A percentile compares a stretch with the other conserved stretches of the same genome.
phyloP scores from a whole-genome alignment of 2,888 invertebrate species.

The Alsophila aescularia region DNA sequence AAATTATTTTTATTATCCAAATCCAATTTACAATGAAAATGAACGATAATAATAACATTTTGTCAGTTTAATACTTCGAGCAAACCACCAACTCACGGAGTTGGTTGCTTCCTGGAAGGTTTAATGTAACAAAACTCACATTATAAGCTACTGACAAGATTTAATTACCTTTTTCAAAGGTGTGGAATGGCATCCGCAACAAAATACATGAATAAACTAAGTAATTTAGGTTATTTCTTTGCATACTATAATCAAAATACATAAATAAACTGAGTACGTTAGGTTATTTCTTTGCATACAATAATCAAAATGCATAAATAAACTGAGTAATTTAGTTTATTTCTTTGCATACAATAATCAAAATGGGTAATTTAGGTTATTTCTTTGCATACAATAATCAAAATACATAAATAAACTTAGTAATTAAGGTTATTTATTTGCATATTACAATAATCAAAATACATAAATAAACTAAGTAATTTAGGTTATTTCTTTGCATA shows the following conservation, averaged over 20 bases:
- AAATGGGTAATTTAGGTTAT: too few species aligned
- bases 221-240: slow-evolving; percentile 42
- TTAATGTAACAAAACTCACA: slow-evolving; percentile 61
- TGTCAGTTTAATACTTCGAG: slow-evolving; percentile 63
- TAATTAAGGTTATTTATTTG: too few species aligned
- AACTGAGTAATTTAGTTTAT: slow-evolving; percentile 49
- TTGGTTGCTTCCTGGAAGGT: too few species aligned
- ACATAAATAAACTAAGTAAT: slow-evolving; percentile 48
- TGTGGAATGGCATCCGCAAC: slow-evolving; percentile 79
- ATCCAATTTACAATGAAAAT: slow-evolving; percentile 78
- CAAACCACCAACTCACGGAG: too few species aligned
- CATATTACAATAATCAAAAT: too few species aligned
- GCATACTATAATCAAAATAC: too few species aligned
- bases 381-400: slow-evolving; percentile 37
- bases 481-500: too few species aligned
- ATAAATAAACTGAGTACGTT: too few species aligned
- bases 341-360: too few species aligned
- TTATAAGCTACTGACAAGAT: slow-evolving; percentile 81
- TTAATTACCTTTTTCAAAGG: slow-evolving; percentile 80
- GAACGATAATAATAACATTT: slow-evolving; percentile 65
- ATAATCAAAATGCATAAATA: slow-evolving; percentile 53
- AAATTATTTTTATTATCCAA: slow-evolving; percentile 74
- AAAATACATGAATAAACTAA: slow-evolving; percentile 50
- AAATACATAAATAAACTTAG: too few species aligned
- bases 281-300: too few species aligned